A percentile compares a stretch with the other conserved stretches of the same genome.
phyloP scores from a whole-genome alignment of 2,113 vertebrate genomes.

The Arothron firmamentum region DNA sequence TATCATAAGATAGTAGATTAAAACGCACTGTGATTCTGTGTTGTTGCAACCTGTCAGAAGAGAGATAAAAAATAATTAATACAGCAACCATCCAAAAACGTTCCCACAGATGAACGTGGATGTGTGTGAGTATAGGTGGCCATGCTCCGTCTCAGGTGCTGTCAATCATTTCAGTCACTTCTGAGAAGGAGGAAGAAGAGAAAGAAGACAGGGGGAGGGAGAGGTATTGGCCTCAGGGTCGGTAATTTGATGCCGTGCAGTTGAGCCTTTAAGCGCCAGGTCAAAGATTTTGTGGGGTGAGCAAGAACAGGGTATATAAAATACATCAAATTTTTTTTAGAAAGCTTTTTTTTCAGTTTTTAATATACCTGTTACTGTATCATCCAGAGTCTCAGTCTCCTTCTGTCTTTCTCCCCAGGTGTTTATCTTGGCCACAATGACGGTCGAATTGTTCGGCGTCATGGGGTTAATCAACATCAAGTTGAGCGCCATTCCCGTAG shows the following conservation, averaged over 20 bases:
- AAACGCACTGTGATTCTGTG: neutral
- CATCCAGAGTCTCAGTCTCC: neutral
- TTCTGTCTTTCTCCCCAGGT: constrained; percentile 72
- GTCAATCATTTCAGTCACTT: constrained; percentile 52
- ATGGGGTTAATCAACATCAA: constrained; percentile 99
- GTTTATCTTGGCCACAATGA: constrained; percentile 94
- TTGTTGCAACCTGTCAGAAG: no score
- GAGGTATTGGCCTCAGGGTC: constrained; percentile 38
- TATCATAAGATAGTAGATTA: neutral
- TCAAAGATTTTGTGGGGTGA: constrained; percentile 51
- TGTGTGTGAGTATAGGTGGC: constrained; percentile 4
- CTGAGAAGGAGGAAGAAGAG: constrained; percentile 26
- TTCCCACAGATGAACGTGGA: constrained; percentile 2
- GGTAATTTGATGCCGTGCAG: constrained; percentile 60
- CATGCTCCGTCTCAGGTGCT: constrained; percentile 35
- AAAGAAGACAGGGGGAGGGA: constrained; percentile 8
- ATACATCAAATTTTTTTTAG: neutral
- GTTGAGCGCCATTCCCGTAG: constrained; percentile 95
- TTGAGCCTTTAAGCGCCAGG: constrained; percentile 48
- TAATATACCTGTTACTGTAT: neutral
- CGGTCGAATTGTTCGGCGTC: constrained; percentile 95
- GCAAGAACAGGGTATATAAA: constrained; percentile 25
- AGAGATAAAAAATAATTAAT: no score
- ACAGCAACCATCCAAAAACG: no score
- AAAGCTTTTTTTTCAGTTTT: constrained; percentile 1